Evolutionary conservation across 2,888 invertebrate genomes (phyloP).

Genomic region (Cerastis rubricosa): DNA sequence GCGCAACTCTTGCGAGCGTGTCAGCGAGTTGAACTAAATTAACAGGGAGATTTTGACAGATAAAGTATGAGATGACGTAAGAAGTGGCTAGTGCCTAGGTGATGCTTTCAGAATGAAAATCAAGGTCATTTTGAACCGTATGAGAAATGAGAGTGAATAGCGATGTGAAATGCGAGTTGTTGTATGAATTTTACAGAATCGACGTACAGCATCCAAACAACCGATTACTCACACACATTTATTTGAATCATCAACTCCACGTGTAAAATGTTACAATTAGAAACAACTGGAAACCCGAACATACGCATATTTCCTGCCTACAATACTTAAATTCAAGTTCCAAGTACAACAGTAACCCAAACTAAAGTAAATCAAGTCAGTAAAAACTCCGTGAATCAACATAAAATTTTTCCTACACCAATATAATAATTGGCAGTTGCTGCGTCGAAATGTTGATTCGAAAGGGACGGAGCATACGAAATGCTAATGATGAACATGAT

Average conservation of each 20-base stretch:
- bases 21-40: too few relatives aligned
- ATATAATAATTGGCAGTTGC: constrained; percentile 62
- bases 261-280: constrained; percentile 7
- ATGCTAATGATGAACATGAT: constrained; percentile 47
- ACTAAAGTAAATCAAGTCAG: constrained; percentile 54
- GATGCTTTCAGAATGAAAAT: too few relatives aligned
- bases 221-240: not conserved
- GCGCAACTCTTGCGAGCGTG: too few relatives aligned
- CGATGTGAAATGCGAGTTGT: too few relatives aligned
- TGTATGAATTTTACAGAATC: too few relatives aligned
- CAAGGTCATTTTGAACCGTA: too few relatives aligned
- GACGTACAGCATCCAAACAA: not conserved
- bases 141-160: too few relatives aligned
- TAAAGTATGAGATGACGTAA: too few relatives aligned
- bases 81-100: too few relatives aligned
- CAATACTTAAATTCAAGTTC: constrained; percentile 11
- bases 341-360: constrained; percentile 31
- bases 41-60: too few relatives aligned
- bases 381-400: constrained; percentile 57
- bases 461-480: constrained; percentile 50
- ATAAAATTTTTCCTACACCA: constrained; percentile 53
- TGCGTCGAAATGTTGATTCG: constrained; percentile 55
- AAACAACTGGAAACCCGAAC: not conserved
- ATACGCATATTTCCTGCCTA: not conserved
- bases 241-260: not conserved